A percentile compares a stretch with the other conserved stretches of the same genome.
These are phyloP conservation scores for Elachura formosa DNA, from an alignment of 2,113 vertebrate genomes.

Conservation along the genomic window DNA sequence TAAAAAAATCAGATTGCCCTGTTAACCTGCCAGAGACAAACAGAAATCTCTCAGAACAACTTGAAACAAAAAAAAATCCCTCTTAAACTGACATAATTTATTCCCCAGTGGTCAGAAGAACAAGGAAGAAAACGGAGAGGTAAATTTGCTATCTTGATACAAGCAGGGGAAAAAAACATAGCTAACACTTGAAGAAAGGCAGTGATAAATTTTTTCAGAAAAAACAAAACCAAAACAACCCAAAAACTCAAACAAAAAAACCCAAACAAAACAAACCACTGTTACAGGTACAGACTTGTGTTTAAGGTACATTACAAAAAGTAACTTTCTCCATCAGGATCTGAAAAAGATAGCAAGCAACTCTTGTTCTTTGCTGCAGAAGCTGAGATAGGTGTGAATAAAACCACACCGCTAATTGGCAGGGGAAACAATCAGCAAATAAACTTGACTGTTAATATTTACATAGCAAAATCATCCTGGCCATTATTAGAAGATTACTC, in stretches of 20 bases:
- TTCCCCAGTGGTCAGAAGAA: not conserved
- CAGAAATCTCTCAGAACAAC: not conserved
- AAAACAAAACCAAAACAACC: not conserved
- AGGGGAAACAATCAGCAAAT: slow-evolving; percentile 6
- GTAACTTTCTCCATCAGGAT: not conserved
- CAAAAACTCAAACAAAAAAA: not conserved
- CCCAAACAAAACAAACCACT: not conserved
- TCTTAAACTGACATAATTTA: not conserved
- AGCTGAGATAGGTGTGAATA: not conserved
- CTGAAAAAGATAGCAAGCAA: not conserved
- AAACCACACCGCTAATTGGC: not conserved
- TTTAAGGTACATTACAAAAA: not conserved
- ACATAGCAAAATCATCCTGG: not conserved
- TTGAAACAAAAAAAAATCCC: not conserved
- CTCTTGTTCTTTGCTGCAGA: not conserved
- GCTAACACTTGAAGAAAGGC: not conserved
- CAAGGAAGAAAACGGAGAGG: not conserved
- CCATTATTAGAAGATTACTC: slow-evolving; percentile 15
- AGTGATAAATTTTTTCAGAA: not conserved
- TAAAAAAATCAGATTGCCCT: not conserved
- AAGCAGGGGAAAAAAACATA: not conserved
- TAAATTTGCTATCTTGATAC: not conserved
- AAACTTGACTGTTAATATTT: slow-evolving; percentile 31
- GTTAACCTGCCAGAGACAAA: not conserved
- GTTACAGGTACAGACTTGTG: not conserved